Conservation (phyloP, 2,888 invertebrate genomes). For the Diplolepis rosae region DNA sequence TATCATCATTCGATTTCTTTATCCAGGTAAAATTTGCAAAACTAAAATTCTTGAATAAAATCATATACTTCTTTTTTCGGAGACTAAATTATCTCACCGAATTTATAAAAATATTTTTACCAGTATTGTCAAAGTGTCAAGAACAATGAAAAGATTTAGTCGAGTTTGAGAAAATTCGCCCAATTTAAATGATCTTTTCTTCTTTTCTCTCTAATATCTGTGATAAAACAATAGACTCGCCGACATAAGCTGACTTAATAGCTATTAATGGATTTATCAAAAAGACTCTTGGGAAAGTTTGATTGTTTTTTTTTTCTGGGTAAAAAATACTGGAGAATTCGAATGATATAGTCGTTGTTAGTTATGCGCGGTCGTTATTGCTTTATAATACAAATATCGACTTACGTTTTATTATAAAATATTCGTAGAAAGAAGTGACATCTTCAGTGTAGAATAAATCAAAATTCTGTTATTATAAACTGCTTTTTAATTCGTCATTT, state of each 20-base stretch:
- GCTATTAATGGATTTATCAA: conserved; percentile 61
- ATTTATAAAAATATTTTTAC: conserved; percentile 27
- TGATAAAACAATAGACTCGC: conserved; percentile 21
- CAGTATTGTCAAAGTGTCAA: conserved; percentile 20
- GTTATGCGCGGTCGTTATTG: conserved; percentile 65
- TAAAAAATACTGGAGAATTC: conserved; percentile 63
- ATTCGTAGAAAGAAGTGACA: conserved; percentile 24
- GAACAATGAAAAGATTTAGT: neutral
- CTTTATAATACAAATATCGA: conserved; percentile 19
- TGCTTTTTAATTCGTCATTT: conserved; percentile 23
- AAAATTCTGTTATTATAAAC: conserved; percentile 1
- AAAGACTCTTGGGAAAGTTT: conserved; percentile 66
- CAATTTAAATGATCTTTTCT: conserved; percentile 14
- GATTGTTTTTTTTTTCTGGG: conserved; percentile 62
- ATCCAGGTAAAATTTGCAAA: neutral
- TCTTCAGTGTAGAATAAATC: conserved; percentile 7
- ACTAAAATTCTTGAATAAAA: neutral
- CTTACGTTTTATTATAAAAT: conserved; percentile 8
- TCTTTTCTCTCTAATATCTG: neutral
- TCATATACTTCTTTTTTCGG: neutral
- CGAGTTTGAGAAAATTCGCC: conserved; percentile 11
- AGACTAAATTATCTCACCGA: neutral
- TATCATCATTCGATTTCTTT: conserved; percentile 18
- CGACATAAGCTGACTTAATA: conserved; percentile 58
- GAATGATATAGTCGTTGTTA: conserved; percentile 65